Evolutionary conservation across 1,140 invertebrate species (phyloP).

Genomic region (Agrypnia vestita): DNA sequence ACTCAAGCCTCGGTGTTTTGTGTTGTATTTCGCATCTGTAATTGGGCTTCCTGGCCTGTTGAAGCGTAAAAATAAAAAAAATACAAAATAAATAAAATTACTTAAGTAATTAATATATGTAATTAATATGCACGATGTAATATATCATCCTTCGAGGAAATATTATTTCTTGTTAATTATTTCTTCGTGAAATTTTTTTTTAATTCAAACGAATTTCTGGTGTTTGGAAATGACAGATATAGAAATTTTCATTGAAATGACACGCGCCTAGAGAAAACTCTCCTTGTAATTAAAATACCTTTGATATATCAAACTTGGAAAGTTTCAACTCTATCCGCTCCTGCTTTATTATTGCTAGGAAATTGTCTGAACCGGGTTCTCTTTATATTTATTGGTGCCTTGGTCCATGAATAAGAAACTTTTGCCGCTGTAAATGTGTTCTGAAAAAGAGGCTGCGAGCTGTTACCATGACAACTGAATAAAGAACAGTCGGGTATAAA

Average conservation of each 20-base stretch:
- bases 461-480: conserved; percentile 54
- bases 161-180: too few species aligned
- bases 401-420: conserved; percentile 50
- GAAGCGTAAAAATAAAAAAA: too few species aligned
- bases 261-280: conserved; percentile 12
- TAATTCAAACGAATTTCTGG: too few species aligned
- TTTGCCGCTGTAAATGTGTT: conserved; percentile 51
- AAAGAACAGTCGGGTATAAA: conserved; percentile 22
- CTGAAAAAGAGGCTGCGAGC: conserved; percentile 47
- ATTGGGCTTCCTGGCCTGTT: too few species aligned
- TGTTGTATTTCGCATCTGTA: too few species aligned
- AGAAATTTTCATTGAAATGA: conserved; percentile 2
- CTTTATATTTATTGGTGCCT: conserved; percentile 43
- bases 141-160: too few species aligned
- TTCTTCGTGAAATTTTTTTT: too few species aligned
- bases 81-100: too few species aligned
- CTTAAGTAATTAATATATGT: too few species aligned
- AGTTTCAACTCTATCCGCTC: conserved; percentile 33
- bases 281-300: conserved; percentile 39
- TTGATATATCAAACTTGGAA: conserved; percentile 36
- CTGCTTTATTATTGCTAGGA: conserved; percentile 37
- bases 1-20: too few species aligned
- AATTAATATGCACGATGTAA: too few species aligned
- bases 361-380: conserved; percentile 40
- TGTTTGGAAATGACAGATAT: background rate